phyloP scores from a whole-genome alignment of 2,113 vertebrate species.

The Shinisaurus crocodilurus region DNA sequence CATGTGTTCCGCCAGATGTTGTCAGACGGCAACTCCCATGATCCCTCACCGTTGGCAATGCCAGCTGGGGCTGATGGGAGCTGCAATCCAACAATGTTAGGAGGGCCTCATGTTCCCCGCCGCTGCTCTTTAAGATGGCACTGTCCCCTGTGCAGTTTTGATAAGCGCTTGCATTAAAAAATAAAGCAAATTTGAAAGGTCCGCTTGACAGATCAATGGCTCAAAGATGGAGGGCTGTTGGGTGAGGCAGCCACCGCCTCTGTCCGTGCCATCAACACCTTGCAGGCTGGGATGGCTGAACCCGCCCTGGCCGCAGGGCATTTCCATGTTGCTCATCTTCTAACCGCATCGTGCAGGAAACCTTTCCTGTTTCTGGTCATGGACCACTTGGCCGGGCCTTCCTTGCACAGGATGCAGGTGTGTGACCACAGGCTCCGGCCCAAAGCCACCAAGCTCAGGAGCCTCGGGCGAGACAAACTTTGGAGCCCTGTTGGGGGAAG shows the following conservation, averaged over 20 bases:
- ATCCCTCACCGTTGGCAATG: no score
- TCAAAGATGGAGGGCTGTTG: background rate
- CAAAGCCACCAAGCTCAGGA: fast-evolving
- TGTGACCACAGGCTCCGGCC: fast-evolving
- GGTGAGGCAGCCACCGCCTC: no score
- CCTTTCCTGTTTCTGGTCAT: constrained; percentile 19
- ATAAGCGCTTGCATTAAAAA: no score
- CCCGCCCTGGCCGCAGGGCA: background rate
- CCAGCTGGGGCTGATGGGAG: no score
- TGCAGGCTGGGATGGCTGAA: fast-evolving
- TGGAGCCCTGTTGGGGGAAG: background rate
- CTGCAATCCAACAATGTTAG: no score
- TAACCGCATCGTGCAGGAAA: fast-evolving
- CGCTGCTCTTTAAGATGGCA: no score
- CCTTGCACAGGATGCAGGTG: background rate
- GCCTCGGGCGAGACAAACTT: background rate
- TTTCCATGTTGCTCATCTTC: constrained; percentile 10
- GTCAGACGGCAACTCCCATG: no score
- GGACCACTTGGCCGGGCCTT: background rate
- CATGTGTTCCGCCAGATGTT: no score
- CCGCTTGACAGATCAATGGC: background rate
- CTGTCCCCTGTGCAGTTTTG: no score
- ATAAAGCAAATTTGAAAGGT: background rate
- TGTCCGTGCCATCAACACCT: background rate
- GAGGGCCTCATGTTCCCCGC: no score